Evolutionary conservation across 2,797 vertebrate species (phyloP).

Genomic region (Sylvilagus floridanus): DNA sequence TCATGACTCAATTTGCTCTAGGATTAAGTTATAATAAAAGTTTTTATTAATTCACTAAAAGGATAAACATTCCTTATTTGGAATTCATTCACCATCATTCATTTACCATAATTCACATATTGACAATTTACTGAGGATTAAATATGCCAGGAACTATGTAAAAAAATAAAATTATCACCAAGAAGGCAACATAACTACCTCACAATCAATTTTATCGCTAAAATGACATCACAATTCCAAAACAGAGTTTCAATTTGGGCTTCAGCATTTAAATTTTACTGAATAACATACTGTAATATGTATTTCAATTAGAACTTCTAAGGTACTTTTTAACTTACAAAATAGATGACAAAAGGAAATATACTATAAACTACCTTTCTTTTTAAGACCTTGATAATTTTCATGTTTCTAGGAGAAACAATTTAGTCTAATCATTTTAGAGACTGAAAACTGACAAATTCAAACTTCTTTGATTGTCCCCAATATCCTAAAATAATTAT

Average conservation of each 20-base stretch:
- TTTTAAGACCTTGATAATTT: neutral
- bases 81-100: neutral
- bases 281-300: neutral
- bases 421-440: conserved; percentile 33
- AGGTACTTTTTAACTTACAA: conserved; percentile 59
- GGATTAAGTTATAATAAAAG: conserved; percentile 42
- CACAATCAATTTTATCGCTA: neutral
- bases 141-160: neutral
- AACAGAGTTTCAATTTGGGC: neutral
- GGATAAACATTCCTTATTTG: neutral
- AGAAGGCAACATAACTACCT: neutral
- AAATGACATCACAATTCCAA: conserved; percentile 11
- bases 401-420: neutral
- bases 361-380: conserved; percentile 29
- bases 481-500: conserved; percentile 23
- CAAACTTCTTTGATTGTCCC: neutral
- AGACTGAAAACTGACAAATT: conserved; percentile 38
- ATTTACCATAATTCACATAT: conserved; percentile 21
- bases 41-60: conserved; percentile 54
- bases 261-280: conserved; percentile 29
- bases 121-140: conserved; percentile 42
- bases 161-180: conserved; percentile 51
- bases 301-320: neutral
- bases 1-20: conserved; percentile 33
- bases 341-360: conserved; percentile 27